Conservation (phyloP, 2,113 vertebrate genomes). For the Oryzias woworae region DNA sequence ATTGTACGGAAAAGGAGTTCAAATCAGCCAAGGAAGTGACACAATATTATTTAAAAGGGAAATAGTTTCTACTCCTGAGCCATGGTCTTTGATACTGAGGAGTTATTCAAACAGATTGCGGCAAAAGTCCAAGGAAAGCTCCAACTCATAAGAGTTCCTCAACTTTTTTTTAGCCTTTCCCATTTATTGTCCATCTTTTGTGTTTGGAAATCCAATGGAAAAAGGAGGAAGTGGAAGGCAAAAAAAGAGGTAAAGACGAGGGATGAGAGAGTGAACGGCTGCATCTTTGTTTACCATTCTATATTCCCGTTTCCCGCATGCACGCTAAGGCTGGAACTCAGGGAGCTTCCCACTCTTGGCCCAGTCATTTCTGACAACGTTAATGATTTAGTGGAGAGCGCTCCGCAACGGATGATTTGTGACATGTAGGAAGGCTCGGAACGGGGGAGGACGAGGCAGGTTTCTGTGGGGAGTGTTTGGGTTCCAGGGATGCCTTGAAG, state of each 20-base stretch:
- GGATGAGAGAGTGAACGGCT: constrained; percentile 48
- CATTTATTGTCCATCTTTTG: constrained; percentile 58
- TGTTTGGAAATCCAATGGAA: constrained; percentile 70
- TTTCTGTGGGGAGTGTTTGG: constrained; percentile 94
- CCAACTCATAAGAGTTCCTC: constrained; percentile 50
- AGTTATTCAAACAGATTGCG: not conserved
- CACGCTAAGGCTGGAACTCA: constrained; percentile 67
- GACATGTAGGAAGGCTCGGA: constrained; percentile 91
- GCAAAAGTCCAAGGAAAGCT: constrained; percentile 32
- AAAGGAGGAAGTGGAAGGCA: constrained; percentile 4
- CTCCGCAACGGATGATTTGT: constrained; percentile 93
- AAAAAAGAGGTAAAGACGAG: constrained; percentile 22
- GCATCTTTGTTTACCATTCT: constrained; percentile 75
- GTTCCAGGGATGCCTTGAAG: constrained; percentile 97
- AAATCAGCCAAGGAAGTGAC: constrained; percentile 26
- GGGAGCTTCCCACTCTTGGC: constrained; percentile 77
- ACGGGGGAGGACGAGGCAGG: constrained; percentile 88
- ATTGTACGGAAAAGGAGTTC: constrained; percentile 42
- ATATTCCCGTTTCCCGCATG: constrained; percentile 70
- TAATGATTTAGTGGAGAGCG: constrained; percentile 98
- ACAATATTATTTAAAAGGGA: constrained; percentile 28
- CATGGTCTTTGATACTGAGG: too few relatives aligned
- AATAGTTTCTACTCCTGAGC: not conserved
- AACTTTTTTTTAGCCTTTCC: constrained; percentile 72
- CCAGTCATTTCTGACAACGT: constrained; percentile 96